Conservation (phyloP, 1,140 invertebrate species). For the Bombus pascuorum region DNA sequence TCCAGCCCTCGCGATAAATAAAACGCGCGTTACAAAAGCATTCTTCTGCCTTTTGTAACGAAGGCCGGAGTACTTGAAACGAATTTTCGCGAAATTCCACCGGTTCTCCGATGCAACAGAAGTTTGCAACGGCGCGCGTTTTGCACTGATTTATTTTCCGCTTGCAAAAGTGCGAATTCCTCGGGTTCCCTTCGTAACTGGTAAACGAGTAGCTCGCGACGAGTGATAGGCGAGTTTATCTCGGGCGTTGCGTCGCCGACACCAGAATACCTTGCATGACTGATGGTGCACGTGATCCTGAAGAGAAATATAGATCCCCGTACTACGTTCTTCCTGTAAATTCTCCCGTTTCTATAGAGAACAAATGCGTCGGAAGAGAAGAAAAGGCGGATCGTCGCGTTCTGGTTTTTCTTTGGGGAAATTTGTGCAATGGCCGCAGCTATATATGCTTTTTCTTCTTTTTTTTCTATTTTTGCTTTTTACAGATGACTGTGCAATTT, state of each 20-base stretch:
- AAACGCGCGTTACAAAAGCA: not conserved
- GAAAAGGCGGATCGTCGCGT: constrained; percentile 35
- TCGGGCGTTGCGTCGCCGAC: constrained; percentile 37
- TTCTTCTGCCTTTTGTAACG: not conserved
- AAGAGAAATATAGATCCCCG: constrained; percentile 30
- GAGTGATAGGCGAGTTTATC: constrained; percentile 52
- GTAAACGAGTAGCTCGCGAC: constrained; percentile 32
- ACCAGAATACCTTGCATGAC: constrained; percentile 36
- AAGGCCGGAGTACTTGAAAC: not conserved
- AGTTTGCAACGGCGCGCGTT: not conserved
- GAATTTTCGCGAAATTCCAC: constrained; percentile 12
- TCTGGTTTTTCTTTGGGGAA: not conserved
- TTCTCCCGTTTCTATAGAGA: constrained; percentile 15
- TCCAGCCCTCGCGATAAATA: not conserved
- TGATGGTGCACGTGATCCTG: constrained; percentile 36
- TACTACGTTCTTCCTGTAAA: constrained; percentile 19
- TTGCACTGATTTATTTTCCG: constrained; percentile 29
- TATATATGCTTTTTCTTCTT: not conserved
- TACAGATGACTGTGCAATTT: too few species aligned
- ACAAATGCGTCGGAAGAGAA: not conserved
- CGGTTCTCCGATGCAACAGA: not conserved
- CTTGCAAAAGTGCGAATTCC: constrained; percentile 44
- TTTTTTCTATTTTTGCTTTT: too few species aligned
- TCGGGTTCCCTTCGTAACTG: constrained; percentile 11
- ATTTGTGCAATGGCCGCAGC: not conserved